phyloP scores from a whole-genome alignment of 2,888 invertebrate species.

The Aleiodes testaceus region DNA sequence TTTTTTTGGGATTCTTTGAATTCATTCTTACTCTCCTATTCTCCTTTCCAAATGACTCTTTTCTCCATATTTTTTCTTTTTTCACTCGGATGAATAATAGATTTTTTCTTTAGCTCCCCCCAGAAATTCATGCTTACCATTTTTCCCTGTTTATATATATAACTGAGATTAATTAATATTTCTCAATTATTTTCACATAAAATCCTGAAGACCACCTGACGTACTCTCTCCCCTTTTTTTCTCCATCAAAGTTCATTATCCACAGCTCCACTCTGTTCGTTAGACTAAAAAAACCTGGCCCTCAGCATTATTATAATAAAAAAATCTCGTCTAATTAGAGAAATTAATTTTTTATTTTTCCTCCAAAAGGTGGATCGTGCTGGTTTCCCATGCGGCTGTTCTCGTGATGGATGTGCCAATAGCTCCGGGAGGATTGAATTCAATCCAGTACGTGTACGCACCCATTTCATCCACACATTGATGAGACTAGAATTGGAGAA shows the following conservation, averaged over 20 bases:
- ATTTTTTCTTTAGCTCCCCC: no score
- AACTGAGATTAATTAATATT: not conserved
- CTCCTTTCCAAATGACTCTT: no score
- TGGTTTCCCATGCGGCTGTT: conserved; percentile 97
- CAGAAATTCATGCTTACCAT: no score
- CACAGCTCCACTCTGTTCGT: no score
- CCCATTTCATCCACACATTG: conserved; percentile 97
- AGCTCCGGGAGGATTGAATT: conserved; percentile 95
- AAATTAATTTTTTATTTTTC: conserved; percentile 31
- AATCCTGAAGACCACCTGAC: no score
- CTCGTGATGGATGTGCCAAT: conserved; percentile 94
- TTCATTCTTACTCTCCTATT: not conserved
- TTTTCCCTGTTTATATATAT: no score
- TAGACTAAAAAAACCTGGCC: not conserved
- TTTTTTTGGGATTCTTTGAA: not conserved
- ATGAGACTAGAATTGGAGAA: conserved; percentile 94
- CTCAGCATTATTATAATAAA: not conserved
- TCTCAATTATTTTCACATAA: not conserved
- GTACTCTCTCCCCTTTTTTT: no score
- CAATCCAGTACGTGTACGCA: conserved; percentile 94
- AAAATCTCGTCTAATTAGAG: not conserved
- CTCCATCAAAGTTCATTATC: no score
- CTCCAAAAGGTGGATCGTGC: conserved; percentile 86
- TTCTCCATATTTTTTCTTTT: no score
- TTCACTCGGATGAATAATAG: no score